Conservation (phyloP, 2,113 vertebrate species). For the Cygnus buccinator region DNA sequence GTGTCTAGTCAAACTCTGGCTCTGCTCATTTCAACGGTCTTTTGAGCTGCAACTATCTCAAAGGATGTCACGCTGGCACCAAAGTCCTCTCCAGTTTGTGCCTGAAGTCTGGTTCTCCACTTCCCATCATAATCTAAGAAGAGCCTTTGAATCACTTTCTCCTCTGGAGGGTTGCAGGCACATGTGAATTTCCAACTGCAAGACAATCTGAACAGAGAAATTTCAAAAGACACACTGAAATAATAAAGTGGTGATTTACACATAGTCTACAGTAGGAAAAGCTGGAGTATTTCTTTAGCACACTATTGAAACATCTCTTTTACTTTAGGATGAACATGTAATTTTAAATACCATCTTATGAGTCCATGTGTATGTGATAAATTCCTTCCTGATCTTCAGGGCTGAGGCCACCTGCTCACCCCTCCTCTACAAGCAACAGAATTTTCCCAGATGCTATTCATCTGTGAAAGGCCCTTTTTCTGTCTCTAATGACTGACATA, state of each 20-base stretch:
- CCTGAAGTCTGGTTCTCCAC: background rate
- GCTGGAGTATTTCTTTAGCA: background rate
- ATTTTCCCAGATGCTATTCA: background rate
- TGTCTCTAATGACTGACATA: background rate
- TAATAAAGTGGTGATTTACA: constrained; percentile 3
- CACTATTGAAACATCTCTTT: background rate
- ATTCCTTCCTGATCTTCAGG: background rate
- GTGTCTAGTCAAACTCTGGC: background rate
- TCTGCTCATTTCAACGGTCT: background rate
- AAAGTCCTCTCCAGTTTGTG: constrained; percentile 16
- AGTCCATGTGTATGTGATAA: background rate
- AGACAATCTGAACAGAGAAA: background rate
- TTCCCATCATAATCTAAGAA: background rate
- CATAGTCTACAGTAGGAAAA: background rate
- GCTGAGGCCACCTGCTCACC: accelerated
- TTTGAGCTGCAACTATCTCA: constrained; percentile 39
- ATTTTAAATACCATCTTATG: background rate
- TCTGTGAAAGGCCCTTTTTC: background rate
- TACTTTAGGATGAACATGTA: background rate
- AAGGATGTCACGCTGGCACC: background rate
- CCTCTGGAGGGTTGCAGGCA: background rate
- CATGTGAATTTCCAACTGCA: background rate
- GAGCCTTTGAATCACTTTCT: background rate
- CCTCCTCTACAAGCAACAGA: background rate
- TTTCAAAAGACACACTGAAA: constrained; percentile 28